Evolutionary conservation across 1,140 invertebrate genomes (phyloP), one percentile per base, ranked within the genome.

Genomic region (Caenorhabditis tropicalis): DNA sequence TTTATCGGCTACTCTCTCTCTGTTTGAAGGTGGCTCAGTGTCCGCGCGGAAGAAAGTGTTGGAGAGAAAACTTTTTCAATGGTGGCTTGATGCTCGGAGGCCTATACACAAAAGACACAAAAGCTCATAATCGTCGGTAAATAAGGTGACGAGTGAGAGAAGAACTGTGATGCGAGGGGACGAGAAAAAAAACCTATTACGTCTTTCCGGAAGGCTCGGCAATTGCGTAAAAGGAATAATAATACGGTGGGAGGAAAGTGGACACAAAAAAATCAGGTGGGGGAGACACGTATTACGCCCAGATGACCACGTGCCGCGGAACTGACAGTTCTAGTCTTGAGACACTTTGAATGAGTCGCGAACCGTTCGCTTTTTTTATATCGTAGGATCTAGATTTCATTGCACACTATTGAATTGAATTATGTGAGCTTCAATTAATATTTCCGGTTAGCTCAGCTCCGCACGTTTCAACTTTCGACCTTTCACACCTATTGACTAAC

Each of bases 51-150:
- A n/a, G n/a, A n/a, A n/a, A n/a, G n/a, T n/a, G n/a, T n/a, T n/a
- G n/a, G n/a, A n/a, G n/a, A n/a, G n/a, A n/a, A n/a, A n/a, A n/a
- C n/a, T n/a, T n/a, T n/a, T n/a, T n/a, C n/a, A n/a, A n/a, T n/a
- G n/a, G n/a, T n/a, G n/a, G n/a, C n/a, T n/a, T n/a, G n/a, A n/a
- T n/a, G n/a, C n/a, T n/a, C n/a, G n/a, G n/a, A n/a, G n/a, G n/a
- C n/a, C n/a, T n/a, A 24, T 36, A 31, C 49, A 58, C 49, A 81
- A 53, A 81, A 81, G 48, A 58, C 48, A 81, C 53, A 81, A 81
- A 81, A 81, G 79, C 48, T 81, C 49, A 81, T 81, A 74, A 81
- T 81, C 49, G 53, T 81, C 31, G 53, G 48, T 81, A 53, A 58
- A 81, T 21, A 81, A 31, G 79, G 33, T 29, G 53, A 9, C 12